Evolutionary conservation across 2,888 invertebrate species (phyloP), one percentile per base, ranked within the genome.

Genomic region (Polydrusus cervinus): DNA sequence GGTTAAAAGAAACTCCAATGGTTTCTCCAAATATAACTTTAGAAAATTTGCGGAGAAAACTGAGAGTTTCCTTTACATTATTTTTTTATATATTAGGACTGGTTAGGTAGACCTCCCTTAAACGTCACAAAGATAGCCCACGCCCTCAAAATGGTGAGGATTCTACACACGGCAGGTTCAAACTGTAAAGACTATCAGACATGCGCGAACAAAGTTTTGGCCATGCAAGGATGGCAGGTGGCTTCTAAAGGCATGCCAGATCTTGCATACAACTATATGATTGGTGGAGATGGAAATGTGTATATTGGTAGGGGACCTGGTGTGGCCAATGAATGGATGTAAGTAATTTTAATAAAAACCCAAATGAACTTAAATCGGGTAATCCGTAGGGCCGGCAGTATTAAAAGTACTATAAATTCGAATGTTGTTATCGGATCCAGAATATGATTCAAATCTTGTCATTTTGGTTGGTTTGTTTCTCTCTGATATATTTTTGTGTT

Each of bases 281-380:
- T 76, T 89, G 95, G 94, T 0, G 95, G 94, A 5, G 94, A 95
- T 83, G 95, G 94, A 0, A 92, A 91, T 0, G 94, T 91, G 0
- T 95, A 94, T 84, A 90, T 89, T 78, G 94, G 93, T 0, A 90
- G 94, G 5, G 81, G 80, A 5, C 78, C 79, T 72, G 78, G 78
- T n/a, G 78, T 79, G 6, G 74, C 78, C 92, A 78, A 78, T 0
- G 55, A 75, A 25, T 72, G 78, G 61, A 65, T 45, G 77, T 77
- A 75, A 71, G 71, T 68, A 25, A 14, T 20, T 18, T 38, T 18
- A 13, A 47, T n/a, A n/a, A n/a, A 20, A 45, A 65, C 6, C 9
- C 47, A 13, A 16, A 8, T 16, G 49, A 34, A 3, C 18, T 38
- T 14, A 18, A 62, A 10, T 62, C 34, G 10, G 25, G 40, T 43